phyloP scores from a whole-genome alignment of 1,140 invertebrate genomes.

The Philopotamus ludificatus region DNA sequence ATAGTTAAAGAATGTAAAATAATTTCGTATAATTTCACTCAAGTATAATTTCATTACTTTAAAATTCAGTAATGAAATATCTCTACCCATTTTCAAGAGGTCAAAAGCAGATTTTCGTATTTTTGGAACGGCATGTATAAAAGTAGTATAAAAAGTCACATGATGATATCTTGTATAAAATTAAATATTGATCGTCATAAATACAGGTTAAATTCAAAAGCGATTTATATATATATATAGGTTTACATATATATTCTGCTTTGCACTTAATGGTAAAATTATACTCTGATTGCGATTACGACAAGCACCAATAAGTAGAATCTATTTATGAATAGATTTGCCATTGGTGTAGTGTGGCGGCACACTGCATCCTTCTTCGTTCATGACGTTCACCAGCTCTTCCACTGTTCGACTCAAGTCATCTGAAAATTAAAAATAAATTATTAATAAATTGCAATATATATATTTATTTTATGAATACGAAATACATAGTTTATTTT shows the following conservation, averaged over 20 bases:
- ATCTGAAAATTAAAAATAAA: constrained; percentile 56
- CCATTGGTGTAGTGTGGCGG: constrained; percentile 53
- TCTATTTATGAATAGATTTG: constrained; percentile 44
- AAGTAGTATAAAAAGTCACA: constrained; percentile 21
- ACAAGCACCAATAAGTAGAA: constrained; percentile 37
- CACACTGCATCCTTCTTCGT: constrained; percentile 61
- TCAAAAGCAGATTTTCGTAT: constrained; percentile 25
- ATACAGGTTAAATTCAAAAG: background rate
- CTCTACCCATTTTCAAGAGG: constrained; percentile 23
- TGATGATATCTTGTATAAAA: background rate
- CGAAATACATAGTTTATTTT: background rate
- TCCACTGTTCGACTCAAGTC: constrained; percentile 83
- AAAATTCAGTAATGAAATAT: constrained; percentile 18
- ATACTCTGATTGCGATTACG: background rate
- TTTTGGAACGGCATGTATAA: constrained; percentile 10
- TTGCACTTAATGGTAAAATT: background rate
- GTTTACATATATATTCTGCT: background rate
- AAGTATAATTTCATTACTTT: constrained; percentile 26
- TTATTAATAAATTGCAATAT: background rate
- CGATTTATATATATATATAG: too few species aligned
- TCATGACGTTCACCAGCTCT: constrained; percentile 84
- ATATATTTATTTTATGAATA: background rate
- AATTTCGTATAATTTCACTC: constrained; percentile 41
- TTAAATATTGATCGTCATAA: background rate
- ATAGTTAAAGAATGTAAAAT: constrained; percentile 40